Evolutionary conservation across 1,140 invertebrate species (phyloP).

Genomic region (Scaptodrosophila lebanonensis): DNA sequence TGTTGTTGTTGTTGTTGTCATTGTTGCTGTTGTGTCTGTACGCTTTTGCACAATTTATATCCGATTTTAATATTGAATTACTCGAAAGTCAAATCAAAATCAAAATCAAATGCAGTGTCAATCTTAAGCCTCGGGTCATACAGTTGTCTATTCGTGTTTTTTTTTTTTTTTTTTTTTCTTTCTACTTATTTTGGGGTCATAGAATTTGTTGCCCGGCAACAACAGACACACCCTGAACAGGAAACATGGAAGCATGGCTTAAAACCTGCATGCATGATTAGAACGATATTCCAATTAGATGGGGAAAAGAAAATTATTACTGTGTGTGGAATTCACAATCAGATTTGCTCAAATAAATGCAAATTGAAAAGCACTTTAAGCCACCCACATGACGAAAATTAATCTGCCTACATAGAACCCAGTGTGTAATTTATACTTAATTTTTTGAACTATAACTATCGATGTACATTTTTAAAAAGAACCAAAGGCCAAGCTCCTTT

Average conservation of each 20-base stretch:
- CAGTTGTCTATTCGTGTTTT: background rate
- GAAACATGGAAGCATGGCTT: background rate
- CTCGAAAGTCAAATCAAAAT: constrained; percentile 41
- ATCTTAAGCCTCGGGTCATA: too few species aligned
- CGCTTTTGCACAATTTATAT: constrained; percentile 62
- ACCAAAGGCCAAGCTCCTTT: too few species aligned
- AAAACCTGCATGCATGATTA: background rate
- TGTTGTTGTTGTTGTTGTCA: constrained; percentile 25
- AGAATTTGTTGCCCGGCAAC: constrained; percentile 7
- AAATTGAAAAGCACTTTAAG: too few species aligned
- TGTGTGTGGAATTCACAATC: too few species aligned
- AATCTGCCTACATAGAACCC: too few species aligned
- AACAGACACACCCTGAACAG: background rate
- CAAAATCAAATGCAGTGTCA: constrained; percentile 29
- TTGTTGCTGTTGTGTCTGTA: constrained; percentile 19
- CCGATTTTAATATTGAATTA: constrained; percentile 72
- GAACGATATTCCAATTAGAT: background rate
- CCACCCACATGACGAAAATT: too few species aligned
- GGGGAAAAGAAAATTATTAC: too few species aligned
- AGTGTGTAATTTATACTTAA: too few species aligned
- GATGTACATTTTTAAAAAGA: too few species aligned
- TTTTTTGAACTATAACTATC: too few species aligned
- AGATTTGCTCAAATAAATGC: too few species aligned
- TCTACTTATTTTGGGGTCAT: constrained; percentile 25
- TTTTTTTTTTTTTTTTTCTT: constrained; percentile 27